Evolutionary conservation across 2,888 invertebrate genomes (phyloP).

Genomic region (Aleiodes leptofemur): DNA sequence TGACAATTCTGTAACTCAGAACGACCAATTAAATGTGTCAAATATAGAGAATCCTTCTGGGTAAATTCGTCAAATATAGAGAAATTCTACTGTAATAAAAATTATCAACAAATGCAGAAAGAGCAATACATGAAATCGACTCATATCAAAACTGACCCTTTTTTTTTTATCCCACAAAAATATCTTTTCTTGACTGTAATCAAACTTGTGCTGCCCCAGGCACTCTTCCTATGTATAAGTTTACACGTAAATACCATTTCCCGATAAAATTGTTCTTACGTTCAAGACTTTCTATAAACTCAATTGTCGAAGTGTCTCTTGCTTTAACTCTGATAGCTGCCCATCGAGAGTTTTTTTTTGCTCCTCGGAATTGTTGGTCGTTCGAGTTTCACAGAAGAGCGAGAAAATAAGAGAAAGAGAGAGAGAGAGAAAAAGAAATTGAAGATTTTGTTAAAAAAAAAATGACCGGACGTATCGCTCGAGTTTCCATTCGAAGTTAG

Average conservation of each 20-base stretch:
- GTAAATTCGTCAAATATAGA: too few species aligned
- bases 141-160: too few species aligned
- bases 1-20: too few species aligned
- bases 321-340: slow-evolving; percentile 31
- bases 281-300: slow-evolving; percentile 31
- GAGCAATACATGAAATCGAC: too few species aligned
- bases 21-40: too few species aligned
- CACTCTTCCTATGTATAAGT: too few species aligned
- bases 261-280: slow-evolving; percentile 9
- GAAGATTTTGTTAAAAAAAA: slow-evolving; percentile 24
- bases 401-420: slow-evolving; percentile 1
- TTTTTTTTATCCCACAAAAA: too few species aligned
- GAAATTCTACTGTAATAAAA: too few species aligned
- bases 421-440: neutral
- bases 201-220: too few species aligned
- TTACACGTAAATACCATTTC: neutral
- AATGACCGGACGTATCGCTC: slow-evolving; percentile 38
- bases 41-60: too few species aligned
- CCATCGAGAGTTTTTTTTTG: slow-evolving; percentile 26
- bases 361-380: slow-evolving; percentile 32
- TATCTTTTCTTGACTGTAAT: too few species aligned
- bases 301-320: slow-evolving; percentile 31
- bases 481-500: slow-evolving; percentile 46
- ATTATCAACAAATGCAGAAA: too few species aligned
- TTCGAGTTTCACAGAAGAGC: slow-evolving; percentile 33